These are phyloP conservation scores for Stenchaetothrips biformis DNA, from an alignment of 2,888 invertebrate genomes.

Conservation along the genomic window DNA sequence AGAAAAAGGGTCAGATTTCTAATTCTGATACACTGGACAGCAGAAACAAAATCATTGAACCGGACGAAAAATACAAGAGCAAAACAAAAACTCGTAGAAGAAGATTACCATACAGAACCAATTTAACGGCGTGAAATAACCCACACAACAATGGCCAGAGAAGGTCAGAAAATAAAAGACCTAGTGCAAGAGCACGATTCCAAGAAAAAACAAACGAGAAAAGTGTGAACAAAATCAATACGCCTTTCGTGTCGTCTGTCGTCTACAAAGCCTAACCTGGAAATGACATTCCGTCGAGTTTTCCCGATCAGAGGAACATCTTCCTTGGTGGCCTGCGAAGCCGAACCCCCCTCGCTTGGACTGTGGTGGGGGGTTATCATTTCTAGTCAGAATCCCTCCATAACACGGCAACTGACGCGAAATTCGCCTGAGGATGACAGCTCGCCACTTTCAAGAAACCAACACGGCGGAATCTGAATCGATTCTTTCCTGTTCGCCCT, in stretches of 20 bases:
- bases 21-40: too few species aligned
- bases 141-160: too few species aligned
- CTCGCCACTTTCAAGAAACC: neutral
- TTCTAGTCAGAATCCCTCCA: conserved; percentile 34
- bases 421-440: neutral
- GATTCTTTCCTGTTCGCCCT: neutral
- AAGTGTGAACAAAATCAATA: conserved; percentile 43
- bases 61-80: too few species aligned
- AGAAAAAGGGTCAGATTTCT: too few species aligned
- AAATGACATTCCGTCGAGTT: conserved; percentile 52
- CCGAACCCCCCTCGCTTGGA: conserved; percentile 36
- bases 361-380: conserved; percentile 27
- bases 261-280: conserved; percentile 52
- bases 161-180: too few species aligned
- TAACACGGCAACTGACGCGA: neutral
- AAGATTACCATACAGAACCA: too few species aligned
- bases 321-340: conserved; percentile 54
- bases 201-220: neutral
- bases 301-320: conserved; percentile 66
- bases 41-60: too few species aligned
- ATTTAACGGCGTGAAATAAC: too few species aligned
- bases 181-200: neutral
- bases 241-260: neutral
- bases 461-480: conserved; percentile 25
- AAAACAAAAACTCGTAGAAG: too few species aligned